Evolutionary conservation across 2,888 invertebrate genomes (phyloP).

Genomic region (Gastrophysa polygoni): DNA sequence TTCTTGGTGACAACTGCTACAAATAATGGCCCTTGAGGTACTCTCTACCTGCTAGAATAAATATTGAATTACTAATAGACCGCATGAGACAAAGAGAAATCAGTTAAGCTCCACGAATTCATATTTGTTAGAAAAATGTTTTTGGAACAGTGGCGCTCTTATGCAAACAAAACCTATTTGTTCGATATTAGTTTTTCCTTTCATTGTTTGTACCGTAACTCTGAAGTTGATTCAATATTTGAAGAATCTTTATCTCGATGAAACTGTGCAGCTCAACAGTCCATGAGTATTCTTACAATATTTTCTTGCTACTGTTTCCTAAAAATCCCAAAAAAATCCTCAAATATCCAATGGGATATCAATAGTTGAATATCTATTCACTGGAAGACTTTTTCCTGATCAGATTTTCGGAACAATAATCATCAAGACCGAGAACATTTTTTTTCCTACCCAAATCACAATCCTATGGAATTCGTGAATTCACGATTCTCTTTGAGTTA

Average conservation of each 20-base stretch:
- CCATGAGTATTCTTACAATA: too few relatives aligned
- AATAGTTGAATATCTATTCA: too few relatives aligned
- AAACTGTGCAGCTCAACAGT: too few relatives aligned
- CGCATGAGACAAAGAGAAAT: slow-evolving; percentile 16
- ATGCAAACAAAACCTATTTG: slow-evolving; percentile 45
- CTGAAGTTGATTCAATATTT: slow-evolving; percentile 3
- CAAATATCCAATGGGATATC: too few relatives aligned
- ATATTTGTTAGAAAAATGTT: slow-evolving; percentile 22
- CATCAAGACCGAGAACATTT: too few relatives aligned
- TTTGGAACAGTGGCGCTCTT: slow-evolving; percentile 40
- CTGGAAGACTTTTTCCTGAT: too few relatives aligned
- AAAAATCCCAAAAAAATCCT: too few relatives aligned
- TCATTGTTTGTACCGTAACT: slow-evolving; percentile 29
- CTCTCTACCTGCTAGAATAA: slow-evolving; percentile 10
- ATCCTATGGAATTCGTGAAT: too few relatives aligned
- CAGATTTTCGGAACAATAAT: too few relatives aligned
- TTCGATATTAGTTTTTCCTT: slow-evolving; percentile 42
- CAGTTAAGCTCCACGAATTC: slow-evolving; percentile 26
- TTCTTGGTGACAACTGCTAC: neutral
- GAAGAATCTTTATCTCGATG: neutral
- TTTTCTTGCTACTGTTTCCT: too few relatives aligned
- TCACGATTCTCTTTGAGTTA: too few relatives aligned
- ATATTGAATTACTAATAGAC: slow-evolving; percentile 10
- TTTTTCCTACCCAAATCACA: too few relatives aligned
- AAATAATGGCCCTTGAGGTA: neutral